phyloP scores from a whole-genome alignment of 2,888 invertebrate species.

The Microplitis deprimator region DNA sequence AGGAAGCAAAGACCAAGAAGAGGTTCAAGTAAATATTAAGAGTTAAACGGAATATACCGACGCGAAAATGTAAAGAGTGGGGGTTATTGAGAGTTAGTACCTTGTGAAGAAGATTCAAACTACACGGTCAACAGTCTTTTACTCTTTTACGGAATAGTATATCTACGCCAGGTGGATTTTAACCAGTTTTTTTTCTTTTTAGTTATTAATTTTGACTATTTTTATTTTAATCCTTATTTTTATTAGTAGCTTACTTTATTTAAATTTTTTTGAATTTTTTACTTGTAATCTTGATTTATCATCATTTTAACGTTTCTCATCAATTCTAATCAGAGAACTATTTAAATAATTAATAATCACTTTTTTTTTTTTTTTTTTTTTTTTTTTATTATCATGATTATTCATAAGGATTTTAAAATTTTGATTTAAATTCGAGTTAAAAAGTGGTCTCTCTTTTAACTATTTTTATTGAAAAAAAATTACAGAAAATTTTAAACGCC shows the following conservation, averaged over 20 bases:
- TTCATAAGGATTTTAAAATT: not conserved
- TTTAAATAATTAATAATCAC: not conserved
- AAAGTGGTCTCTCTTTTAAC: no score
- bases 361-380: not conserved
- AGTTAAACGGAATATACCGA: not conserved
- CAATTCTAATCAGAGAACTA: not conserved
- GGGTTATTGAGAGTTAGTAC: not conserved
- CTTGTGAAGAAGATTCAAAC: slow-evolving; percentile 2
- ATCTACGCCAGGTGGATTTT: slow-evolving; percentile 46
- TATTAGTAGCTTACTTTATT: not conserved
- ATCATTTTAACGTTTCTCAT: not conserved
- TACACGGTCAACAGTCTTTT: slow-evolving; percentile 7
- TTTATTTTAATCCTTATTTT: not conserved
- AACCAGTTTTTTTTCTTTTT: slow-evolving; percentile 30
- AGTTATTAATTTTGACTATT: not conserved
- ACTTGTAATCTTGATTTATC: not conserved
- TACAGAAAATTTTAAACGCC: no score
- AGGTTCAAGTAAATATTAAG: not conserved
- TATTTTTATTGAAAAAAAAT: no score
- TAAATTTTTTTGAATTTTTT: not conserved
- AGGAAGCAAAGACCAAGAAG: no score
- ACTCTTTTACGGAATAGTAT: not conserved
- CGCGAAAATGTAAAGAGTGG: not conserved
- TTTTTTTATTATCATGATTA: not conserved
- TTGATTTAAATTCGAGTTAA: no score